A percentile compares a stretch with the other conserved stretches of the same genome.
Conservation (phyloP, 2,113 vertebrate genomes). For the Propithecus coquereli region DNA sequence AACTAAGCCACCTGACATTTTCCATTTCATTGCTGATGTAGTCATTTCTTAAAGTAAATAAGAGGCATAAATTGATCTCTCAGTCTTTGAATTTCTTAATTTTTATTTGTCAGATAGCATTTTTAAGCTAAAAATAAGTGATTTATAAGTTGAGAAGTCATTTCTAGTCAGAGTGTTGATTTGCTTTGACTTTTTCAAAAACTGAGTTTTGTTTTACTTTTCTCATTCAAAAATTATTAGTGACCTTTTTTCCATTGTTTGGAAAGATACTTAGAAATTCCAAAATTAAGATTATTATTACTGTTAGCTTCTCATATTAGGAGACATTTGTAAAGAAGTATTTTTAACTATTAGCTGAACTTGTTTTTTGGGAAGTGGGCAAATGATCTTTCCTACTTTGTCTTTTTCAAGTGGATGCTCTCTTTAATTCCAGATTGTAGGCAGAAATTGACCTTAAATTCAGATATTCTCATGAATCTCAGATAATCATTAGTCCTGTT, state of each 20-base stretch:
- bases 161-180: neutral
- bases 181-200: neutral
- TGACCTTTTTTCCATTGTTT: neutral
- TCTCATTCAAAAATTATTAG: neutral
- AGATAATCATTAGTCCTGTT: neutral
- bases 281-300: neutral
- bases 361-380: neutral
- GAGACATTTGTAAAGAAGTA: neutral
- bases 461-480: neutral
- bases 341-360: neutral
- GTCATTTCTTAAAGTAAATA: neutral
- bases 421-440: neutral
- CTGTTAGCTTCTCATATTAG: neutral
- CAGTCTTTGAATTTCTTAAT: neutral
- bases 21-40: neutral
- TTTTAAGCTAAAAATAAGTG: neutral
- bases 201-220: neutral
- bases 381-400: neutral
- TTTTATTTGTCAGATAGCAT: neutral
- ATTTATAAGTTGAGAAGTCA: neutral
- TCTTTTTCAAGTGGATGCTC: neutral
- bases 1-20: neutral
- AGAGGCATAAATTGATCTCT: neutral
- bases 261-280: neutral
- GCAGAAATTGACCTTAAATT: neutral